Base-by-base conservation (phyloP, 1,140 invertebrate species). In the Diplogasteroides magnus region DNA sequence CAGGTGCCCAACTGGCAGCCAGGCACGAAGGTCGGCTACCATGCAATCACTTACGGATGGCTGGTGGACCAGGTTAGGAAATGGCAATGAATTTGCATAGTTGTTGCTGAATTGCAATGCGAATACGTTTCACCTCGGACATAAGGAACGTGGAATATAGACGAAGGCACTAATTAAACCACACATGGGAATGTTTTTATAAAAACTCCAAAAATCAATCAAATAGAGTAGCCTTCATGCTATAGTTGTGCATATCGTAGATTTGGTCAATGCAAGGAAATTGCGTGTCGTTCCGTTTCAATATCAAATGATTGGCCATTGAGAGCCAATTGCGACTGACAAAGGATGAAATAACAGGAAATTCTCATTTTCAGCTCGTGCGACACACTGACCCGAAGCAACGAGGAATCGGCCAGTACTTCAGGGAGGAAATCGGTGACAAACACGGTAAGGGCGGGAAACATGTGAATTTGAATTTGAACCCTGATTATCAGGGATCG, bases 11-110 rank as follows among this genome's bases (percentile, higher is more conserved):
- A 76, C 57, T 78, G 77, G 77, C 63, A 62, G 27, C 67, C 75
- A 32, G 70, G 73, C 14, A 70, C 69, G 1, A 68, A 61, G 3
- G 75, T 79, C 67, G 83, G 79, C 15, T 84, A 83, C 68, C 79
- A 82, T 69, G 77, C 78, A 13, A 23, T 83, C 2, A 80, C 77
- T 0, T 74, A 83, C 71, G 83, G 78, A 27, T 74, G 83, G 29
- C 82, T 83, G 57, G 71, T 80, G 11, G 80, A 83, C 67, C 77
- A n/a, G n/a, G n/a, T n/a, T n/a, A n/a, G n/a, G n/a, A n/a, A n/a
- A n/a, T n/a, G n/a, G n/a, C n/a, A n/a, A n/a, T n/a, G n/a, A n/a
- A n/a, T n/a, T n/a, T n/a, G n/a, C n/a, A n/a, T n/a, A n/a, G n/a
- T n/a, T n/a, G n/a, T n/a, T n/a, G n/a, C n/a, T n/a, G n/a, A n/a